Evolutionary conservation across 2,113 vertebrate species (phyloP).

Genomic region (Equus przewalskii): DNA sequence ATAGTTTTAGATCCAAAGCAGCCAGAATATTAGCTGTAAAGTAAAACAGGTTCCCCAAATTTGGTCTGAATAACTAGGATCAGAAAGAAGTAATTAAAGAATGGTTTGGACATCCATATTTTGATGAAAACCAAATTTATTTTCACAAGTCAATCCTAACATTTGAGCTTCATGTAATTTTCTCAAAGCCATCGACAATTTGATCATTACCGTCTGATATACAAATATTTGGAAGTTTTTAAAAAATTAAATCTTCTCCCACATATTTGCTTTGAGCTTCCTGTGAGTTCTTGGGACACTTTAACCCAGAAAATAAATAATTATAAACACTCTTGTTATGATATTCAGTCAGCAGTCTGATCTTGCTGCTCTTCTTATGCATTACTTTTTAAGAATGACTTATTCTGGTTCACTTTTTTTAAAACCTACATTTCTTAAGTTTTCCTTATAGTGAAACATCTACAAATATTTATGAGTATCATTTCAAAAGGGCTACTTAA

Average conservation of each 20-base stretch:
- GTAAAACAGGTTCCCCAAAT: not conserved
- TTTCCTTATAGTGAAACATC: not conserved
- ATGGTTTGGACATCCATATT: constrained; percentile 30
- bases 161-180: not conserved
- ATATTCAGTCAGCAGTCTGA: not conserved
- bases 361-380: not conserved
- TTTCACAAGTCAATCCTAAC: not conserved
- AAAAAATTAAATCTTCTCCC: not conserved
- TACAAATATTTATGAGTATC: not conserved
- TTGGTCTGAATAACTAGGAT: constrained; percentile 9
- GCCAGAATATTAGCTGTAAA: not conserved
- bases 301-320: not conserved
- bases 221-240: not conserved
- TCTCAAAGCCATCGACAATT: not conserved
- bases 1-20: constrained; percentile 23
- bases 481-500: not conserved
- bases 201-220: not conserved
- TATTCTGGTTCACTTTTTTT: not conserved
- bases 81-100: constrained; percentile 41
- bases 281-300: not conserved
- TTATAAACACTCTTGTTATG: not conserved
- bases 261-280: not conserved
- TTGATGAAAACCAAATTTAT: constrained; percentile 55
- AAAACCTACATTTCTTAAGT: not conserved
- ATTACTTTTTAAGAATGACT: not conserved